Base-by-base conservation (phyloP, 1,140 invertebrate genomes). In the Idris sp. region DNA sequence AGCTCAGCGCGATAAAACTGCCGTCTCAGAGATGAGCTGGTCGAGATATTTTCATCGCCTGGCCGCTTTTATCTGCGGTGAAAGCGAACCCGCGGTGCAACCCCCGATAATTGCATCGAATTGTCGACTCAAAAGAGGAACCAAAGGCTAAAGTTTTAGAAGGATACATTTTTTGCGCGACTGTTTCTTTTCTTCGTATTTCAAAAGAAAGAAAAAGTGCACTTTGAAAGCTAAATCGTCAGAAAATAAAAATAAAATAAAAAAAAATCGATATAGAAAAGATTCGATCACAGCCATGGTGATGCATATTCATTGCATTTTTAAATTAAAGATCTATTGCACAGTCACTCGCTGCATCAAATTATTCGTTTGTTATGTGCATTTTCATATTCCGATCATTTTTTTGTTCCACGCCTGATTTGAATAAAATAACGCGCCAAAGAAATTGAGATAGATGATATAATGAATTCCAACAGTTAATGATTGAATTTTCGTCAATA, bases 271-370 rank as follows among this genome's bases (percentile, higher is more conserved):
- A 33, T 14, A 28, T 46, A 22, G 13, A 11, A 9, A 33, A 8
- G 22, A 62, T 51, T 64, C 19, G 46, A 49, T 35, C 13, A 18
- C 25, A 15, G 16, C n/a, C 44, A 44, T 51, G 28, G 9, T 15
- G 28, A 59, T 69, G 46, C 53, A 69, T 69, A 69, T 69, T 69
- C 65, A 59, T 59, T 59, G 46, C 43, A 67, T 49, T 67, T 67
- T 67, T 67, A 67, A 41, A 65, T 35, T 31, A 31, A 46, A 11
- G 6, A 48, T 38, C 31, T 14, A 38, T 54, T n/a, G 18, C 16
- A 22, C 19, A 31, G 18, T 19, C 6, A 6, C 3, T 4, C 13
- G 14, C 26, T 51, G 36, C 16, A 46, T 59, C 13, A 18, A 59
- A 69, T 69, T 58, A 69, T 59, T 59, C 64, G 64, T 36, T 44